These are phyloP conservation scores for Aphelinus certus DNA, from an alignment of 1,140 invertebrate genomes.

Conservation along the genomic window DNA sequence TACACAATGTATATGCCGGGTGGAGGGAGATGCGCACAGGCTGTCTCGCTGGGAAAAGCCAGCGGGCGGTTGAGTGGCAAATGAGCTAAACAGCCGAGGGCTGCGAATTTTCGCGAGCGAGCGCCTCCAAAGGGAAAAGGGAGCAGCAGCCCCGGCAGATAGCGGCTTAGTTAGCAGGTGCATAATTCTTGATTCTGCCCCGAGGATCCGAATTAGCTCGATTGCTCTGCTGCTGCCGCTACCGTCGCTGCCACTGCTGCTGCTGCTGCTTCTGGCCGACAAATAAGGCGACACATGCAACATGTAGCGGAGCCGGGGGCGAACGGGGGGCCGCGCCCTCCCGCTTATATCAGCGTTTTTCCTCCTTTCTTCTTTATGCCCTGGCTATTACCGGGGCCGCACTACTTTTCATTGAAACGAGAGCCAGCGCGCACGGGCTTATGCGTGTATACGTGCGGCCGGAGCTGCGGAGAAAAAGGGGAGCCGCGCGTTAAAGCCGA, in stretches of 20 bases:
- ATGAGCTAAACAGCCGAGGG: constrained; percentile 21
- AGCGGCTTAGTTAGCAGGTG: not conserved
- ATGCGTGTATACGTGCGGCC: not conserved
- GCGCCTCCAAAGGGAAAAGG: not conserved
- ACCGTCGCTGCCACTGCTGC: no score
- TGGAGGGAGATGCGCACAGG: no score
- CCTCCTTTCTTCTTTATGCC: not conserved
- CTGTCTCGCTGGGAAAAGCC: not conserved
- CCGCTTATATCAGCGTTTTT: not conserved
- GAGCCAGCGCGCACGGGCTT: no score
- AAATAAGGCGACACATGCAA: constrained; percentile 10
- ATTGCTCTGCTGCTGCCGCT: not conserved
- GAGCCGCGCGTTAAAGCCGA: not conserved
- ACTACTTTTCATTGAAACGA: constrained; percentile 11
- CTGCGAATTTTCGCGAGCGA: constrained; percentile 6
- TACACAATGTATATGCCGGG: no score
- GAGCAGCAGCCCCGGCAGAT: not conserved
- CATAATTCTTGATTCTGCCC: constrained; percentile 11
- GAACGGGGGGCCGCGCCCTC: not conserved
- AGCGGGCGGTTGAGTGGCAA: not conserved
- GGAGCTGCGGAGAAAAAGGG: not conserved
- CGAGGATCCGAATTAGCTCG: constrained; percentile 5
- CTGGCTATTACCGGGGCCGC: not conserved
- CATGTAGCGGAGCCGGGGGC: constrained; percentile 3
- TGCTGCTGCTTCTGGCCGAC: not conserved